Conservation (phyloP, 2,888 invertebrate species). For the Noctua janthe region DNA sequence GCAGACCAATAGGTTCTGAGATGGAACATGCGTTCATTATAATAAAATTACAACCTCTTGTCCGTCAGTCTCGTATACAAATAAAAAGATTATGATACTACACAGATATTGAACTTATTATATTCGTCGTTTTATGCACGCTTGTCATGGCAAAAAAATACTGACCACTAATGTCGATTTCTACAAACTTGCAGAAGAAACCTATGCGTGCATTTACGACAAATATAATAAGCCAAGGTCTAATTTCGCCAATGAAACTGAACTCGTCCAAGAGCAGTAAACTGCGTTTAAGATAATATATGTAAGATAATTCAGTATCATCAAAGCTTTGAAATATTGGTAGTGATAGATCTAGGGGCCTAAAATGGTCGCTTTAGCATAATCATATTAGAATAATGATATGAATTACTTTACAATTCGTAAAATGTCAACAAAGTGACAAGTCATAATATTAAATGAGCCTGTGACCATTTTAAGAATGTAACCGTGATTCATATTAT, state of each 20-base stretch:
- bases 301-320: background rate
- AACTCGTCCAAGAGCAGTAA: background rate
- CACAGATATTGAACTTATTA: background rate
- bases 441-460: no score
- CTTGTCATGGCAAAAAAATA: background rate
- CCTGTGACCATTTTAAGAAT: no score
- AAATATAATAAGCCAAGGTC: background rate
- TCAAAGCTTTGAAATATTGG: background rate
- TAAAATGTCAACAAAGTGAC: no score
- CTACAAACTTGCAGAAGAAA: background rate
- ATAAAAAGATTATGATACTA: constrained; percentile 10
- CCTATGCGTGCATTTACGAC: background rate
- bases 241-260: background rate
- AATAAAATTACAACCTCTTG: background rate
- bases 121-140: background rate
- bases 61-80: background rate
- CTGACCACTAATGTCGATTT: fast-evolving
- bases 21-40: background rate
- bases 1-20: no score
- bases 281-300: background rate
- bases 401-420: no score
- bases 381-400: no score
- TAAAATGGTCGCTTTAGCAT: no score
- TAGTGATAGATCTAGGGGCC: background rate
- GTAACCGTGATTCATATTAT: no score